phyloP scores from a whole-genome alignment of 2,797 vertebrate genomes.

The Atherinosoma microstoma region DNA sequence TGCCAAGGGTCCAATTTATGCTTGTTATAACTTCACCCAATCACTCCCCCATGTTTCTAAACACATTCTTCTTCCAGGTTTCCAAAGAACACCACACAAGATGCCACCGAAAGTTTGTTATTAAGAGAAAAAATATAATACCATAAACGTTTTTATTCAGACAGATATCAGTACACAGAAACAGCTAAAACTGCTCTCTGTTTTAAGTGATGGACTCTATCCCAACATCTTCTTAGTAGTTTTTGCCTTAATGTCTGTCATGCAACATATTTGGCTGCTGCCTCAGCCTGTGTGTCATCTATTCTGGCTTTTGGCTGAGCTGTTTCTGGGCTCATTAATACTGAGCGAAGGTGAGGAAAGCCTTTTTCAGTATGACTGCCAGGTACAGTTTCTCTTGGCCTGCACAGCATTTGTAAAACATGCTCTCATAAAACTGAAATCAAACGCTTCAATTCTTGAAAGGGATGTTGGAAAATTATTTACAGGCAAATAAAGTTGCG shows the following conservation, averaged over 20 bases:
- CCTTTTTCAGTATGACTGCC: conserved; percentile 62
- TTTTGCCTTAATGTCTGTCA: conserved; percentile 38
- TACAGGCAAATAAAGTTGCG: conserved; percentile 80
- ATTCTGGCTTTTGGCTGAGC: conserved; percentile 45
- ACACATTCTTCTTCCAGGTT: conserved; percentile 54
- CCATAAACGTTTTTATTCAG: conserved; percentile 1
- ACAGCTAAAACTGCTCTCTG: conserved; percentile 1
- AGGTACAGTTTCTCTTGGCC: conserved; percentile 78
- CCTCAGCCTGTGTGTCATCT: conserved; percentile 29
- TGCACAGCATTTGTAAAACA: conserved; percentile 68
- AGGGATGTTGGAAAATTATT: conserved; percentile 79
- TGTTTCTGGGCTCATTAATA: conserved; percentile 62
- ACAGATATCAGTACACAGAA: conserved; percentile 20
- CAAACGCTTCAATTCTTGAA: conserved; percentile 73
- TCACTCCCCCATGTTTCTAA: conserved; percentile 57
- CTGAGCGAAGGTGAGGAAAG: conserved; percentile 59
- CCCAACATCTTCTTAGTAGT: conserved; percentile 15
- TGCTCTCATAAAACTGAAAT: conserved; percentile 73
- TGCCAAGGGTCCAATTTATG: conserved; percentile 80
- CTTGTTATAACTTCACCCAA: conserved; percentile 69
- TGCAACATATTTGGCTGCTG: conserved; percentile 41
- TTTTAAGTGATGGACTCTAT: conserved; percentile 27
- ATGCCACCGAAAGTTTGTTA: conserved; percentile 27
- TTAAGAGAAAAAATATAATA: conserved; percentile 31
- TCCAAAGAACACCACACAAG: conserved; percentile 40